These are phyloP conservation scores for Arrhamphus sclerolepis DNA, from an alignment of 2,797 vertebrate species.

Conservation along the genomic window DNA sequence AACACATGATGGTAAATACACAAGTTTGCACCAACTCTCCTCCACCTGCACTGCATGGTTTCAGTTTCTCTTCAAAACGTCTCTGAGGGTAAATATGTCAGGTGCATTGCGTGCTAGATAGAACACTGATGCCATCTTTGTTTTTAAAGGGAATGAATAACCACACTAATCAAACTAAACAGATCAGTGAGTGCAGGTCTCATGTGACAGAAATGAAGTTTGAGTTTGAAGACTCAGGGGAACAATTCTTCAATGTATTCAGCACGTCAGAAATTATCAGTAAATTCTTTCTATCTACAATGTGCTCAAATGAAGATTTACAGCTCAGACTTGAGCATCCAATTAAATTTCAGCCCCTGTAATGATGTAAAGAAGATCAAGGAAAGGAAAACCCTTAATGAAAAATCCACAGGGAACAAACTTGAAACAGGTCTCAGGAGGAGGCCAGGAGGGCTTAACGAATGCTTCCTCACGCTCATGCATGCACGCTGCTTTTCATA, in stretches of 20 bases:
- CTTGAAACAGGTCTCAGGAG: conserved; percentile 14
- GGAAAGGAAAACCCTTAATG: too few relatives aligned
- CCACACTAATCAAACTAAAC: too few relatives aligned
- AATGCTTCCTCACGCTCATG: neutral
- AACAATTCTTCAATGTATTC: too few relatives aligned
- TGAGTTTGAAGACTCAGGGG: neutral
- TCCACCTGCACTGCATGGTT: conserved; percentile 1
- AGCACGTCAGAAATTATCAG: too few relatives aligned
- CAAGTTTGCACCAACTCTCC: neutral
- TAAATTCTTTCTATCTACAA: too few relatives aligned
- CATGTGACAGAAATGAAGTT: neutral
- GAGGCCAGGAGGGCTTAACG: neutral
- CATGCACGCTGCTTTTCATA: conserved; percentile 17
- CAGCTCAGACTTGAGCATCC: too few relatives aligned
- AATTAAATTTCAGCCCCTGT: too few relatives aligned
- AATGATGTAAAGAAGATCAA: too few relatives aligned
- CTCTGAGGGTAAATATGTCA: conserved; percentile 12
- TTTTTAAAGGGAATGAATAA: neutral
- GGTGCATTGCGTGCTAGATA: neutral
- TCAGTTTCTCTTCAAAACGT: neutral
- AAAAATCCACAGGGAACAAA: neutral
- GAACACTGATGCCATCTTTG: neutral
- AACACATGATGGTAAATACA: neutral
- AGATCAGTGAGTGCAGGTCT: neutral
- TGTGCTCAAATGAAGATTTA: too few relatives aligned